Conservation (phyloP, 2,888 invertebrate genomes). For the Pseudococcus jackbeardsleyi region DNA sequence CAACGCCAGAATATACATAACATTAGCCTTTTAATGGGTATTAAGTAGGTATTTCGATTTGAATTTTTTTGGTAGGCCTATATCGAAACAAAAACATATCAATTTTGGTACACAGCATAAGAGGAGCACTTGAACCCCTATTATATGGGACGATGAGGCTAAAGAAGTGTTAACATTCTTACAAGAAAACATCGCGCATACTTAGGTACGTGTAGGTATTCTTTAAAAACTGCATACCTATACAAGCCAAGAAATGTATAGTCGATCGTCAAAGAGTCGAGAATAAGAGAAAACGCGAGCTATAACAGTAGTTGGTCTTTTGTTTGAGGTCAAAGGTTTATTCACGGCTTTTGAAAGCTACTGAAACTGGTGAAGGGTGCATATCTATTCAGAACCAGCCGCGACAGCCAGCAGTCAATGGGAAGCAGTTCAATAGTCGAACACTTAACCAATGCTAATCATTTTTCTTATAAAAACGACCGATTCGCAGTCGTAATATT, state of each 20-base stretch:
- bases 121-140: background rate
- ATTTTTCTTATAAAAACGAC: conserved; percentile 65
- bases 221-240: conserved; percentile 13
- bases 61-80: background rate
- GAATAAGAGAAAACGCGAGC: conserved; percentile 59
- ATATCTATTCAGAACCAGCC: conserved; percentile 64
- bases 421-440: conserved; percentile 64
- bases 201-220: background rate
- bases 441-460: conserved; percentile 65
- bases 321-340: conserved; percentile 65
- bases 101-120: background rate
- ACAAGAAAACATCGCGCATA: conserved; percentile 13
- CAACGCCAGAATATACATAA: background rate
- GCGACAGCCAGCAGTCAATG: conserved; percentile 60
- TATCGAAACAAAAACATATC: conserved; percentile 15
- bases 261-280: conserved; percentile 62
- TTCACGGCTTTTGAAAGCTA: conserved; percentile 64
- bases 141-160: background rate
- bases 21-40: background rate
- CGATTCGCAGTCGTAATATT: conserved; percentile 62
- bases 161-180: conserved; percentile 55
- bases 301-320: conserved; percentile 63
- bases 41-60: background rate
- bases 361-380: conserved; percentile 64
- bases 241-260: conserved; percentile 57